phyloP scores from a whole-genome alignment of 2,888 invertebrate genomes.

The Trissolcus japonicus region DNA sequence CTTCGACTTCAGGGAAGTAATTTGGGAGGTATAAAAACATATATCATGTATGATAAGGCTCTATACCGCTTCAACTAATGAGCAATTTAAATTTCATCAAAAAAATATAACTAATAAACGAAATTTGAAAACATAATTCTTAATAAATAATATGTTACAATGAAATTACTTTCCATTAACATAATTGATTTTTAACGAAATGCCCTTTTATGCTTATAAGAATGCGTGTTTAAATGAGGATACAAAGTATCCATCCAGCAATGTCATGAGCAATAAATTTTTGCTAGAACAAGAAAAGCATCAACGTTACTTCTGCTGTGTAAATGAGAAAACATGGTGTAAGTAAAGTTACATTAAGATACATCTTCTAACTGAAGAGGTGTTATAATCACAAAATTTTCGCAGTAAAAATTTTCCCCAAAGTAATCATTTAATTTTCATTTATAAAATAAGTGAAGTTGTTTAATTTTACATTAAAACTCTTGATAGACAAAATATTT shows the following conservation, averaged over 20 bases:
- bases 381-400: slow-evolving; percentile 19
- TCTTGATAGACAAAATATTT: too few relatives aligned
- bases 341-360: slow-evolving; percentile 24
- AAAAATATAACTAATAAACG: slow-evolving; percentile 18
- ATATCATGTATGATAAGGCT: too few relatives aligned
- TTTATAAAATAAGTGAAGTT: too few relatives aligned
- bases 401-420: too few relatives aligned
- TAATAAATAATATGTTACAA: too few relatives aligned
- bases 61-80: too few relatives aligned
- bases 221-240: slow-evolving; percentile 5
- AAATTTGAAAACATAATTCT: too few relatives aligned
- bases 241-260: slow-evolving; percentile 29
- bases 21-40: too few relatives aligned
- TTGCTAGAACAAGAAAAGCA: slow-evolving; percentile 34
- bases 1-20: too few relatives aligned
- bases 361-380: slow-evolving; percentile 41
- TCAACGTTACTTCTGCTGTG: slow-evolving; percentile 20
- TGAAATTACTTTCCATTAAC: too few relatives aligned
- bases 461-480: too few relatives aligned
- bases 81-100: neutral
- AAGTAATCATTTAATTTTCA: too few relatives aligned
- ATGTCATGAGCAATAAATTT: slow-evolving; percentile 40
- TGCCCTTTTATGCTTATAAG: slow-evolving; percentile 2
- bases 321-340: slow-evolving; percentile 44
- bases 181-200: neutral